These are phyloP conservation scores for Chlorodrepanis virens DNA, from an alignment of 2,113 vertebrate genomes.

Conservation along the genomic window DNA sequence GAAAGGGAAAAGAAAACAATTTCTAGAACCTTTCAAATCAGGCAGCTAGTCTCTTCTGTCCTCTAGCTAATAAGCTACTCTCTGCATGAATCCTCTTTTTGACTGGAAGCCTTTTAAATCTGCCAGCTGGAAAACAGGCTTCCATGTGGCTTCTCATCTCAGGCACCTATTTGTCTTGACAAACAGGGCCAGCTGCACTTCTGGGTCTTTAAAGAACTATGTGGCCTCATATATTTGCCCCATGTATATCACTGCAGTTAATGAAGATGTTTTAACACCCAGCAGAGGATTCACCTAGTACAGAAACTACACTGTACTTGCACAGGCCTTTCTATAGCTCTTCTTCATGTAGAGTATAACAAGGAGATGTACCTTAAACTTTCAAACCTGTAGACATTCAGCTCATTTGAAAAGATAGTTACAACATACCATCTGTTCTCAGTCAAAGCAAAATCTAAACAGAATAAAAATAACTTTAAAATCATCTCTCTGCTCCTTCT, in stretches of 20 bases:
- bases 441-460: not conserved
- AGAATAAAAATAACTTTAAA: slow-evolving; percentile 41
- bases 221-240: not conserved
- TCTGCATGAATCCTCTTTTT: not conserved
- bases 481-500: not conserved
- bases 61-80: not conserved
- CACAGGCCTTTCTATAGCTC: not conserved
- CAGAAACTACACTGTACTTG: not conserved
- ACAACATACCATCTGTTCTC: not conserved
- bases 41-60: not conserved
- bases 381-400: not conserved
- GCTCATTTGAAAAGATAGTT: not conserved
- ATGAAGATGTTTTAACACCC: not conserved
- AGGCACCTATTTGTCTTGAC: not conserved
- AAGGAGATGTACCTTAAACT: not conserved
- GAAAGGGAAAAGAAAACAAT: not conserved
- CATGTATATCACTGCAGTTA: not conserved
- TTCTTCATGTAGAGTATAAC: not conserved
- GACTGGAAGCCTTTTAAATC: not conserved
- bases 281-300: not conserved
- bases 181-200: not conserved
- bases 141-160: not conserved
- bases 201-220: not conserved
- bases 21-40: not conserved
- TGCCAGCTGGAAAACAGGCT: not conserved